Conservation (phyloP, 2,113 vertebrate genomes). For the Camelus bactrianus region DNA sequence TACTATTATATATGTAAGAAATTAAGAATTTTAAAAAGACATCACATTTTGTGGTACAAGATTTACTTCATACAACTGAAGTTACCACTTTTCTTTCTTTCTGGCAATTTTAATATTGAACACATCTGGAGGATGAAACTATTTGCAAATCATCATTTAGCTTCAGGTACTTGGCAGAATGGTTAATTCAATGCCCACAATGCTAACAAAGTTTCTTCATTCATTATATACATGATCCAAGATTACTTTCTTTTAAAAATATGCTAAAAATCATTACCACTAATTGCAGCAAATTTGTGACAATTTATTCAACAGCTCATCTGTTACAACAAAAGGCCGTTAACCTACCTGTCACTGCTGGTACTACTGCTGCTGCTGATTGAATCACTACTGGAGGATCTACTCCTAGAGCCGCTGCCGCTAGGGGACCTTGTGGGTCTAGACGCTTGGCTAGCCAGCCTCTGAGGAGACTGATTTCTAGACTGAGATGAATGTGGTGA, state of each 20-base stretch:
- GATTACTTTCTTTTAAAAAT: slow-evolving; percentile 39
- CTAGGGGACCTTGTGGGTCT: slow-evolving; percentile 94
- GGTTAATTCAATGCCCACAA: slow-evolving; percentile 20
- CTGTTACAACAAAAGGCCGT: background rate
- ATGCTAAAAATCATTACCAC: background rate
- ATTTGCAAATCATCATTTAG: slow-evolving; percentile 41
- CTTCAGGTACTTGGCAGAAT: background rate
- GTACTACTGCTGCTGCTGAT: slow-evolving; percentile 99
- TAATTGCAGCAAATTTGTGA: background rate
- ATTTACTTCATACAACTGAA: background rate
- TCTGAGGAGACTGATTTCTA: slow-evolving; percentile 96
- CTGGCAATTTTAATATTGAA: slow-evolving; percentile 20
- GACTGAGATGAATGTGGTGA: slow-evolving; percentile 97
- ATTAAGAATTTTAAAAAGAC: slow-evolving; percentile 39
- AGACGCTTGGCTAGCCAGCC: slow-evolving; percentile 93
- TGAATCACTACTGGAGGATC: slow-evolving; percentile 98
- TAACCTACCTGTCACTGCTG: slow-evolving; percentile 97
- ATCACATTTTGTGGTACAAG: slow-evolving; percentile 9
- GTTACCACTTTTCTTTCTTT: slow-evolving; percentile 36
- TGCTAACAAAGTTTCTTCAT: background rate
- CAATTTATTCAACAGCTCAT: background rate
- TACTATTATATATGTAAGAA: background rate
- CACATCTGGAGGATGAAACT: slow-evolving; percentile 2
- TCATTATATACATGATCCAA: slow-evolving; percentile 20
- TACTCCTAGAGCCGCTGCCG: slow-evolving; percentile 94